A percentile compares a stretch with the other conserved stretches of the same genome.
Conservation (phyloP, 2,888 invertebrate species). For the Halocaridina rubra region DNA sequence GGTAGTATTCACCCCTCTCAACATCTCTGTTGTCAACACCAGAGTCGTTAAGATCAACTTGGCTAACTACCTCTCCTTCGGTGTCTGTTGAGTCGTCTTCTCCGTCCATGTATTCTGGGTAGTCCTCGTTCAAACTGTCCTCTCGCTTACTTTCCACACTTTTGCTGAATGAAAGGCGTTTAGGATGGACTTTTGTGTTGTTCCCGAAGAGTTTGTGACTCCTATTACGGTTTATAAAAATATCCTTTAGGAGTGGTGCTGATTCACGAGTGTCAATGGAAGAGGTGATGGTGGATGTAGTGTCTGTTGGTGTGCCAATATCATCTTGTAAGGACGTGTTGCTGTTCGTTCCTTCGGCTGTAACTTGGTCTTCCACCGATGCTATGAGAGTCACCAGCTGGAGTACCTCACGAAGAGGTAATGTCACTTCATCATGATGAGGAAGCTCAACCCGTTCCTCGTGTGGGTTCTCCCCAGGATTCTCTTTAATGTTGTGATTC, state of each 20-base stretch:
- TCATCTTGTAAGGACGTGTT: neutral
- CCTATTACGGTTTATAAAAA: neutral
- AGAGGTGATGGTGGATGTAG: neutral
- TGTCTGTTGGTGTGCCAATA: neutral
- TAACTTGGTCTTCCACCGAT: neutral
- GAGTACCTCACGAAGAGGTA: neutral
- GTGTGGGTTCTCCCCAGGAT: no score
- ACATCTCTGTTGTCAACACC: neutral
- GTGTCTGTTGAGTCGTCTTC: neutral
- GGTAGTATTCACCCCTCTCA: neutral
- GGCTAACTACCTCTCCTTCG: neutral
- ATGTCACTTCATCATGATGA: neutral
- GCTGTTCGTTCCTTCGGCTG: neutral
- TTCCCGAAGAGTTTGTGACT: neutral
- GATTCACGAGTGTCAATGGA: neutral
- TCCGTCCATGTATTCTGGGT: neutral
- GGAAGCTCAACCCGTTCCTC: neutral
- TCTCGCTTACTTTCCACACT: neutral
- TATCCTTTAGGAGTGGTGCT: constrained; percentile 1
- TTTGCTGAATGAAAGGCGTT: neutral
- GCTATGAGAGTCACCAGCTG: neutral
- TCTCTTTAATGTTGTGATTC: neutral
- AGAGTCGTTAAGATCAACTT: neutral
- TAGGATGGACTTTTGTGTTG: neutral
- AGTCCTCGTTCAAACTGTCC: neutral